Evolutionary conservation across 2,113 vertebrate genomes (phyloP).

Genomic region (Marcusenius ussheri): DNA sequence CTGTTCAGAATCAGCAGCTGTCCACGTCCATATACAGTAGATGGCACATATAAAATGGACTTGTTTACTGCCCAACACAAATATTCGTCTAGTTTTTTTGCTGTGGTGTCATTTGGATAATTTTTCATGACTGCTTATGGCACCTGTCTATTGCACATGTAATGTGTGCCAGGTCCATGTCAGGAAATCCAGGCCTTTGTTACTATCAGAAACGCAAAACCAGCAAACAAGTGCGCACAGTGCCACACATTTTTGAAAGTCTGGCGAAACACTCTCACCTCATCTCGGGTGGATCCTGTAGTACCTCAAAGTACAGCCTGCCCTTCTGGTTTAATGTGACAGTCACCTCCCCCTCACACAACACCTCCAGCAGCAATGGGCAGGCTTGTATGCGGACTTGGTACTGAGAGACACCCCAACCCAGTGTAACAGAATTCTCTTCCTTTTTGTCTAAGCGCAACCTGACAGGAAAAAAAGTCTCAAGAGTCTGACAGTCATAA

Average conservation of each 20-base stretch:
- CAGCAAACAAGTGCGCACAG: not conserved
- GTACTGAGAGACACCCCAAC: slow-evolving; percentile 54
- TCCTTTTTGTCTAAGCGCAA: slow-evolving; percentile 56
- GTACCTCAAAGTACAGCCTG: slow-evolving; percentile 75
- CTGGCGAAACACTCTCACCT: slow-evolving; percentile 24
- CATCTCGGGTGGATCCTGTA: slow-evolving; percentile 55
- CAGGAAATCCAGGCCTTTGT: not conserved
- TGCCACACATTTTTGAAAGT: not conserved
- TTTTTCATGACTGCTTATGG: not conserved
- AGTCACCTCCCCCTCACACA: slow-evolving; percentile 59
- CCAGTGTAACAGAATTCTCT: slow-evolving; percentile 53
- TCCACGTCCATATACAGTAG: not conserved
- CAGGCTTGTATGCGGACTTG: slow-evolving; percentile 57
- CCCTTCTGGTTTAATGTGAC: slow-evolving; percentile 74
- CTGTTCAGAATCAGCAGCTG: not conserved
- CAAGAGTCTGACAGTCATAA: not conserved
- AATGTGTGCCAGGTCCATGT: not conserved
- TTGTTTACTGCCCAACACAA: not conserved
- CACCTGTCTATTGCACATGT: not conserved
- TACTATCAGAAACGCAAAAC: not conserved
- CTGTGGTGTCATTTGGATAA: not conserved
- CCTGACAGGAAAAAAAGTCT: slow-evolving; percentile 50
- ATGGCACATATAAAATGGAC: not conserved
- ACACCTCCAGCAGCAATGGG: slow-evolving; percentile 73
- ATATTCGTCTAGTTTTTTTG: not conserved